Conservation (phyloP, 2,797 vertebrate species). For the Tokudaia muenninki region DNA sequence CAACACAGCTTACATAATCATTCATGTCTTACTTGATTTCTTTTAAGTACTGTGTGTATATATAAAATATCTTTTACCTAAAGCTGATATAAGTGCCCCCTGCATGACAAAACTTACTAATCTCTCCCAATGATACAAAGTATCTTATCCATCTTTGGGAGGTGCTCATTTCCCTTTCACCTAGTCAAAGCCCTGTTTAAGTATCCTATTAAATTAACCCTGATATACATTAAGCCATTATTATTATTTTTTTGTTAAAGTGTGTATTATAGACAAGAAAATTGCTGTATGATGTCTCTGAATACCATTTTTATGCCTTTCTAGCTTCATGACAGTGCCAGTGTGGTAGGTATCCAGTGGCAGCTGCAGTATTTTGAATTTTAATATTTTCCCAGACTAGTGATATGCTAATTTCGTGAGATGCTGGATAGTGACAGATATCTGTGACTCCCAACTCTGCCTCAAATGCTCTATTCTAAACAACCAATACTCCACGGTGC, state of each 20-base stretch:
- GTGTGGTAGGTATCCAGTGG: background rate
- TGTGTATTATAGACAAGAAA: background rate
- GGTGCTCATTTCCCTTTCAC: background rate
- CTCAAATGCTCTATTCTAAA: background rate
- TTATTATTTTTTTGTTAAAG: background rate
- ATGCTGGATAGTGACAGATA: background rate
- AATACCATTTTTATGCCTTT: background rate
- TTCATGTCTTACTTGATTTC: background rate
- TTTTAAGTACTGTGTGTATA: background rate
- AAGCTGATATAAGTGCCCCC: background rate
- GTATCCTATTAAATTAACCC: background rate
- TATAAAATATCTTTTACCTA: background rate
- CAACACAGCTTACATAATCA: background rate
- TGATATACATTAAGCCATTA: background rate
- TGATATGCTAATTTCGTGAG: background rate
- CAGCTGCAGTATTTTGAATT: background rate
- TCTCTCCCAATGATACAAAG: background rate
- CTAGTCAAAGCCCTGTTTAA: background rate
- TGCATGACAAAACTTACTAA: background rate
- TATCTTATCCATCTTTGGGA: background rate
- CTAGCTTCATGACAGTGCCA: background rate
- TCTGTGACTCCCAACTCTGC: background rate
- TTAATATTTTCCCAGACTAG: background rate
- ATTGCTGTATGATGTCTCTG: background rate
- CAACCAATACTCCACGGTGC: background rate